Base-by-base conservation (phyloP, 2,797 vertebrate species). In the Rallus crepitans region DNA sequence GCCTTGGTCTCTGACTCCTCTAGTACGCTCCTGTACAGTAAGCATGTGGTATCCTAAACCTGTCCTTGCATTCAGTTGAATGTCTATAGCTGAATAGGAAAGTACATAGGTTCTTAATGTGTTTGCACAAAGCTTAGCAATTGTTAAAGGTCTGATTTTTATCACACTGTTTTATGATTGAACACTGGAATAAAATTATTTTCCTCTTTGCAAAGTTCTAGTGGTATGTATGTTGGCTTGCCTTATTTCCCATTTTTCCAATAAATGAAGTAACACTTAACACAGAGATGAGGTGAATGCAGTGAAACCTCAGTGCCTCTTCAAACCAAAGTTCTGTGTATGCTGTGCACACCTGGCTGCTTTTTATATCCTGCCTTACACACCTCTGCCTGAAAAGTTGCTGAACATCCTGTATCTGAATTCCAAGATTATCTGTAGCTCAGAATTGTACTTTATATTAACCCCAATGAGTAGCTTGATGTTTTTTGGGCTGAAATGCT, bases 151-250 rank as follows among this genome's bases (percentile, higher is more conserved):
- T 63, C 63, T 92, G 64, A 56, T 77, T 94, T 84, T 92, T 92
- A 84, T 77, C 25, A 12, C 28, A 6, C 59, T 84, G 66, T 71
- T 94, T 82, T 79, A 78, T 91, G 60, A 89, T 39, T 95, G 89
- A 71, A 94, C 78, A 83, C 64, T 96, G 83, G 33, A 94, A 89
- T 93, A 89, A 92, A 95, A 57, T 61, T 64, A 56, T 82, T 85
- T 85, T 89, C 61, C 35, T 90, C 52, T 84, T 90, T 71, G 69
- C 61, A 52, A 2, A 66, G 37, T 82, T 82, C 53, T 75, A 50
- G n/a, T 77, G 71, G 40, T 71, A 24, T 50, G 21, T 84, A 30
- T 73, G 48, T 80, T 68, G 33, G 39, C 52, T 72, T 91, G 39
- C 39, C 37, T 79, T 16, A 48, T 35, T 85, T 85, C 47, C 27